phyloP scores from a whole-genome alignment of 2,888 invertebrate genomes.

The Diplazon laetatorius region DNA sequence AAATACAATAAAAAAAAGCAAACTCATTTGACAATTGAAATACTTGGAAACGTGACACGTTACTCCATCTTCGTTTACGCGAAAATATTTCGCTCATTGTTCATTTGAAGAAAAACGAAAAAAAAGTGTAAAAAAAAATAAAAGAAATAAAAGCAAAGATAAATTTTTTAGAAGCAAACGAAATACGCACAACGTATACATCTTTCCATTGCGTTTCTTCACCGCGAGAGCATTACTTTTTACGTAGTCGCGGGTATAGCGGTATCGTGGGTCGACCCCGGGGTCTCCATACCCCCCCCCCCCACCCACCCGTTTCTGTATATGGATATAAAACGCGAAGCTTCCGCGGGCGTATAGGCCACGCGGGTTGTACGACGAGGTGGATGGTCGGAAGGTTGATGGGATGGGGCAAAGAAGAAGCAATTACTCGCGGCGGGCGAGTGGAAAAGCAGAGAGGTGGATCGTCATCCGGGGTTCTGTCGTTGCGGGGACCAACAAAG shows the following conservation, averaged over 20 bases:
- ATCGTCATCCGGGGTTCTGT: slow-evolving; percentile 18
- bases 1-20: too few species aligned
- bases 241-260: slow-evolving; percentile 2
- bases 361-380: slow-evolving; percentile 1
- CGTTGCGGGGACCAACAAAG: slow-evolving; percentile 45
- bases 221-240: slow-evolving; percentile 18
- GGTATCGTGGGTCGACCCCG: slow-evolving; percentile 9
- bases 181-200: neutral
- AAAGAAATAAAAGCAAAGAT: neutral
- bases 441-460: slow-evolving; percentile 21
- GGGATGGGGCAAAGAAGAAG: slow-evolving; percentile 49
- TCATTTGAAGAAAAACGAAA: neutral
- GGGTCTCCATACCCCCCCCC: too few species aligned
- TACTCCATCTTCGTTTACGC: too few species aligned
- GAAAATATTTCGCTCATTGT: neutral
- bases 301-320: slow-evolving; percentile 8
- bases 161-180: too few species aligned
- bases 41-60: too few species aligned
- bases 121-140: neutral
- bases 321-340: slow-evolving; percentile 35
- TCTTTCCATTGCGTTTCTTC: slow-evolving; percentile 6
- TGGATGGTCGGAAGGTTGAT: slow-evolving; percentile 8
- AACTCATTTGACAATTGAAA: too few species aligned
- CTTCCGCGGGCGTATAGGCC: neutral
- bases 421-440: slow-evolving; percentile 53